These are phyloP conservation scores for Muntiacus muntjak DNA, from an alignment of 2,113 vertebrate species.

Conservation along the genomic window DNA sequence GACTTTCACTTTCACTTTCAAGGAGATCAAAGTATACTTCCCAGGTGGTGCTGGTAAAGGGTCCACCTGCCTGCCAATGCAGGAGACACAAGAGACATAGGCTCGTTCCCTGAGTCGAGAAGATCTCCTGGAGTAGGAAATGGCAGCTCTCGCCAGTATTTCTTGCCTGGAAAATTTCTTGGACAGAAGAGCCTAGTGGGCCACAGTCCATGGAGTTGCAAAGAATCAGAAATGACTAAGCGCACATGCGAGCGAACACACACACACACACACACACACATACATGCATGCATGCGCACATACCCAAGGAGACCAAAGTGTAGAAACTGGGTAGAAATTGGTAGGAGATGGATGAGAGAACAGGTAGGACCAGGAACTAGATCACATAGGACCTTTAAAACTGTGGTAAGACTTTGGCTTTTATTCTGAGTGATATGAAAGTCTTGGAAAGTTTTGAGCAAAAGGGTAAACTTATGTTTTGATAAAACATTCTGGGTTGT, in stretches of 20 bases:
- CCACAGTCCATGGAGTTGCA: background rate
- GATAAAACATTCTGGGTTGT: background rate
- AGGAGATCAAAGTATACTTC: background rate
- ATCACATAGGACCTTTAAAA: background rate
- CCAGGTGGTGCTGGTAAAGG: background rate
- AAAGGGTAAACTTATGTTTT: background rate
- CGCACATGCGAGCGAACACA: no score
- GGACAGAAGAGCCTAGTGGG: background rate
- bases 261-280: background rate
- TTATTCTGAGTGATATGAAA: background rate
- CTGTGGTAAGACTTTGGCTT: background rate
- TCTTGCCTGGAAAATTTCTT: background rate
- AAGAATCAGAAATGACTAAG: background rate
- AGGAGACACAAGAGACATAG: background rate
- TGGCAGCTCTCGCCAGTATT: background rate
- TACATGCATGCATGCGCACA: fast-evolving
- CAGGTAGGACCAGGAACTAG: background rate
- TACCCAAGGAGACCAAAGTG: background rate
- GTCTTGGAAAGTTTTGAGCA: background rate
- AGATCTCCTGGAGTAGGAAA: background rate
- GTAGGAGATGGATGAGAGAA: background rate
- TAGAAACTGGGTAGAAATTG: background rate
- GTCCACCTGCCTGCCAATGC: background rate
- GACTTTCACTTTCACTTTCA: background rate
- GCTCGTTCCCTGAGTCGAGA: fast-evolving